Evolutionary conservation across 2,797 vertebrate genomes (phyloP).

Genomic region (Acestrorhynchus altus): DNA sequence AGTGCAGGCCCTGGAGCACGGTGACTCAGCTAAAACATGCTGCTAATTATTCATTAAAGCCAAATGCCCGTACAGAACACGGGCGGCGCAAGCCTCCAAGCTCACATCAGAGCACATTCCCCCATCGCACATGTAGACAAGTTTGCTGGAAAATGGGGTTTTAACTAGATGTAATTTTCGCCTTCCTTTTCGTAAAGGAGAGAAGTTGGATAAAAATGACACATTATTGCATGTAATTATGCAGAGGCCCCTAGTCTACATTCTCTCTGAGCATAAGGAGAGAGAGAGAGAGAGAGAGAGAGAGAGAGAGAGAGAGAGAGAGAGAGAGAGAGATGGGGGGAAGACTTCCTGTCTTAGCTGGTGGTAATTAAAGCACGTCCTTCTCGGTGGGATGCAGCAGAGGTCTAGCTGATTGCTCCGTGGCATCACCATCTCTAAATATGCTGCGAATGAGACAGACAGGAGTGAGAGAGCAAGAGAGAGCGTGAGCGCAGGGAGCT

Average conservation of each 20-base stretch:
- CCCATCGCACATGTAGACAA: slow-evolving; percentile 27
- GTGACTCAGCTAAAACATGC: slow-evolving; percentile 64
- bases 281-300: slow-evolving; percentile 16
- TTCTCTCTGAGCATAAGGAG: slow-evolving; percentile 17
- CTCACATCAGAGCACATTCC: slow-evolving; percentile 44
- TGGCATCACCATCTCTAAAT: slow-evolving; percentile 57
- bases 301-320: slow-evolving; percentile 2
- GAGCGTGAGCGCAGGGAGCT: slow-evolving; percentile 37
- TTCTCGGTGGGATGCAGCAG: slow-evolving; percentile 56
- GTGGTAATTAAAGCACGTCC: slow-evolving; percentile 65
- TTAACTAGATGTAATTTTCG: slow-evolving; percentile 62
- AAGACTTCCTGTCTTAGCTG: slow-evolving; percentile 55
- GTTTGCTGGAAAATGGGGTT: slow-evolving; percentile 49
- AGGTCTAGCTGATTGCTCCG: slow-evolving; percentile 64
- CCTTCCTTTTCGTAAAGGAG: slow-evolving; percentile 52
- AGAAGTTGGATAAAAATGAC: slow-evolving; percentile 53
- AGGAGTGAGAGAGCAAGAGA: slow-evolving; percentile 38
- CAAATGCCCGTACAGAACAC: slow-evolving; percentile 56
- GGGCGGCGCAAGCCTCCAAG: slow-evolving; percentile 33
- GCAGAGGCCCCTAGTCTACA: slow-evolving; percentile 32
- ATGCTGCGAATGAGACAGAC: slow-evolving; percentile 57
- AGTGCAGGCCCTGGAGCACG: slow-evolving; percentile 49
- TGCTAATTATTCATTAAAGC: slow-evolving; percentile 60
- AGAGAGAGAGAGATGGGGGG: slow-evolving; percentile 30
- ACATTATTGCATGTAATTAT: slow-evolving; percentile 56